phyloP scores from a whole-genome alignment of 2,888 invertebrate species.

The Orchesella flavescens region DNA sequence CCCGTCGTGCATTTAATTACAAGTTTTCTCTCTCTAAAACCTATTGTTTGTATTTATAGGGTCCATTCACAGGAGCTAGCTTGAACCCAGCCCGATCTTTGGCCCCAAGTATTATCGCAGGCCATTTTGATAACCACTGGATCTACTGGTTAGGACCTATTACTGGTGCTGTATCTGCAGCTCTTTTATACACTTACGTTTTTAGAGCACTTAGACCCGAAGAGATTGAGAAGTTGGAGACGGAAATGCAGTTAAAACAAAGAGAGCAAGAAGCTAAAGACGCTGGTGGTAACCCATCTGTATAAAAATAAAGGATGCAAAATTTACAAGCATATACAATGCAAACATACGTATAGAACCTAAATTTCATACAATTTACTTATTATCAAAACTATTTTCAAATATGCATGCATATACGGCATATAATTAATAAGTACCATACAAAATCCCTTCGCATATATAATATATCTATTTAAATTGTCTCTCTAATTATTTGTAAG shows the following conservation, averaged over 20 bases:
- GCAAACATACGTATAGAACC: no score
- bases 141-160: constrained; percentile 93
- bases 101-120: constrained; percentile 75
- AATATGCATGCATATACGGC: no score
- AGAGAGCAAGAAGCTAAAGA: constrained; percentile 78
- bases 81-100: constrained; percentile 77
- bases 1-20: no score
- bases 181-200: constrained; percentile 63
- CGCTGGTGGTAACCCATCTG: constrained; percentile 77
- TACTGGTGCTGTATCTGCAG: constrained; percentile 65
- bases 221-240: constrained; percentile 67
- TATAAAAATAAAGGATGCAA: constrained; percentile 77
- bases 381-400: no score
- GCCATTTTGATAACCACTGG: constrained; percentile 76
- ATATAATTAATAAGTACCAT: no score
- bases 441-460: no score
- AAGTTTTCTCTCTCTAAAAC: no score
- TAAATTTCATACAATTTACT: no score
- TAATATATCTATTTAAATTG: no score
- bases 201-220: constrained; percentile 67
- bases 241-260: constrained; percentile 60
- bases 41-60: constrained; percentile 72
- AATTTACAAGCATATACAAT: no score
- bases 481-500: no score
- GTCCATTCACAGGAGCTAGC: constrained; percentile 75